phyloP scores from a whole-genome alignment of 92 coral and sea anemone species.

The Desmophyllum pertusum region DNA sequence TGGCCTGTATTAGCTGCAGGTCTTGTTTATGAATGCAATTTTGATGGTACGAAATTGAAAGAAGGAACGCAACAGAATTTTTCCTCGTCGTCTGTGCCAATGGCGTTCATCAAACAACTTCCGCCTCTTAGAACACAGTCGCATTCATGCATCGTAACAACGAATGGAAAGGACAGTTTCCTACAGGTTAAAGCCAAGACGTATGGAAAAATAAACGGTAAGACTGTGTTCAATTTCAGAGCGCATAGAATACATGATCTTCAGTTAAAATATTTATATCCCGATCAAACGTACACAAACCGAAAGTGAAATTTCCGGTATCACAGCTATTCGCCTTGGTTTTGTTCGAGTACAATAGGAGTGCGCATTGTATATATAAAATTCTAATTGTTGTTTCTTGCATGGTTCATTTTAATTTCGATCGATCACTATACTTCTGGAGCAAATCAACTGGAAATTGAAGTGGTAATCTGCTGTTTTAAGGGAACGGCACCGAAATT shows the following conservation, averaged over 20 bases:
- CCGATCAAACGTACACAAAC: background rate
- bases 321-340: background rate
- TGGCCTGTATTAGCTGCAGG: slow-evolving; percentile 19
- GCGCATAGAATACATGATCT: background rate
- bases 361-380: background rate
- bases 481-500: too few species aligned
- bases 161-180: slow-evolving; percentile 19
- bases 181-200: slow-evolving; percentile 37
- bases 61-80: background rate
- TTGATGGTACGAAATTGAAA: background rate
- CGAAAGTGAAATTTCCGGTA: background rate
- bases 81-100: background rate
- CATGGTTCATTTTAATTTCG: background rate
- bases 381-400: background rate
- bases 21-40: slow-evolving; percentile 31
- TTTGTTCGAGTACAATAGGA: background rate
- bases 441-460: too few species aligned
- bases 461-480: too few species aligned
- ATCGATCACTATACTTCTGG: too few species aligned
- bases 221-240: background rate
- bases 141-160: slow-evolving; percentile 29
- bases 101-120: slow-evolving; percentile 1
- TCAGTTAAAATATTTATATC: too few species aligned
- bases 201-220: slow-evolving; percentile 27
- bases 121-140: slow-evolving; percentile 13